Evolutionary conservation across 2,797 vertebrate genomes (phyloP), one percentile per base, ranked within the genome.

Genomic region (Anolis apletophallus): DNA sequence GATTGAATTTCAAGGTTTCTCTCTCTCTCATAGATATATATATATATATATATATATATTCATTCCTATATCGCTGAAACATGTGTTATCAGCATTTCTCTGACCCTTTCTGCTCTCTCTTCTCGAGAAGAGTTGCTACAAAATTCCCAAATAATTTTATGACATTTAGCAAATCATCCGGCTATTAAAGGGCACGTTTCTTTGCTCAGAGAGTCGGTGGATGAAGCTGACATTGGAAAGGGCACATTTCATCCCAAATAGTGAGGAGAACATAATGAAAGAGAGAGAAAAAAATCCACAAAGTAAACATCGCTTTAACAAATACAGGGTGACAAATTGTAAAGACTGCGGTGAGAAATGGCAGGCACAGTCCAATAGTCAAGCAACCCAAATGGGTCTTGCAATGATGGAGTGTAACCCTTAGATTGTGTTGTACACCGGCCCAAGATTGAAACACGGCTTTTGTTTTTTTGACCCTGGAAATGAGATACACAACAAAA

Each of bases 61-160:
- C 5, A 6, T 8, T 54, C 52, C 85, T 88, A 88, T 0, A 0
- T 0, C 81, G 57, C 46, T 0, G 0, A 91, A 79, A 14, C 0
- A 0, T 85, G 80, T 89, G 87, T 90, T 90, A 93, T 92, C 88
- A 94, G 85, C 80, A 86, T 91, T 94, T 91, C 80, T 46, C 67
- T 91, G 81, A 91, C 84, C 89, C 81, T 77, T 82, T 77, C 3
- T 89, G 84, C 59, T n/a, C 91, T 91, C 92, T 69, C 80, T 87
- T 85, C 89, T 81, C 55, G 36, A 85, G 57, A 89, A 92, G 76
- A 88, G 87, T 93, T 89, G 81, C 81, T 72, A 72, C 75, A 93
- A 86, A 93, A 90, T 54, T 92, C 89, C 76, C 90, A 91, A 91
- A 92, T 92, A 92, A 91, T 86, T 93, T 91, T 80, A 84, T 91